A percentile compares a stretch with the other conserved stretches of the same genome.
phyloP scores from a whole-genome alignment of 1,140 invertebrate genomes.

The Pseudomyrmex gracilis region DNA sequence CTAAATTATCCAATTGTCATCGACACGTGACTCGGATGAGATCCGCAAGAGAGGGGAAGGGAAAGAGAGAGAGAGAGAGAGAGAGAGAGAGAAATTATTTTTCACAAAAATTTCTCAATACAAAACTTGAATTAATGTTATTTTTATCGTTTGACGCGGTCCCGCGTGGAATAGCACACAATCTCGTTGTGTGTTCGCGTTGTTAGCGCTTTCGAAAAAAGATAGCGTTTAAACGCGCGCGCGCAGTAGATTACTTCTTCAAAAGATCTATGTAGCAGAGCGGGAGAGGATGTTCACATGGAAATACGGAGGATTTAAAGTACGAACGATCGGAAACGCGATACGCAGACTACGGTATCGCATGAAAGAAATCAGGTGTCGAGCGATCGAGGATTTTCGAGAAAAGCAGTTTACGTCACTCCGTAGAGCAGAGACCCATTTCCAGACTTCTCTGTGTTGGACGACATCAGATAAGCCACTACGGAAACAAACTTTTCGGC shows the following conservation, averaged over 20 bases:
- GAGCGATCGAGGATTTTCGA: constrained; percentile 71
- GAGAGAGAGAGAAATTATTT: not conserved
- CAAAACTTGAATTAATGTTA: not conserved
- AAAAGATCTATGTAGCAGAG: constrained; percentile 31
- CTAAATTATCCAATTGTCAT: constrained; percentile 17
- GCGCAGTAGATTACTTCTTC: constrained; percentile 25
- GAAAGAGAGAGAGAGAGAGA: not conserved
- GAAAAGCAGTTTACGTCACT: constrained; percentile 72
- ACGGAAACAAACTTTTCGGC: constrained; percentile 75
- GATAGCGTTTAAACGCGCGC: constrained; percentile 16
- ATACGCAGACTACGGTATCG: constrained; percentile 64
- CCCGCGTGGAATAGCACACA: not conserved
- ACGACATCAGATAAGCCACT: constrained; percentile 74
- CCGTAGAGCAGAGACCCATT: constrained; percentile 62
- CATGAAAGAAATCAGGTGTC: constrained; percentile 73
- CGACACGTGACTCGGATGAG: not conserved
- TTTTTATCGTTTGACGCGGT: not conserved
- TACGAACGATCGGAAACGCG: constrained; percentile 65
- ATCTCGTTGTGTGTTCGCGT: not conserved
- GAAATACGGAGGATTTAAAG: constrained; percentile 65
- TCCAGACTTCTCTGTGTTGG: constrained; percentile 68
- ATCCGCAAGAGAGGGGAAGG: not conserved
- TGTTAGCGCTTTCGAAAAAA: not conserved
- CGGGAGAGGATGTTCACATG: constrained; percentile 36
- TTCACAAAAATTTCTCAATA: not conserved